Percentiles rank a stretch among this genome's conserved stretches.
phyloP scores from a whole-genome alignment of 1,140 invertebrate genomes.

The Cydia splendana region DNA sequence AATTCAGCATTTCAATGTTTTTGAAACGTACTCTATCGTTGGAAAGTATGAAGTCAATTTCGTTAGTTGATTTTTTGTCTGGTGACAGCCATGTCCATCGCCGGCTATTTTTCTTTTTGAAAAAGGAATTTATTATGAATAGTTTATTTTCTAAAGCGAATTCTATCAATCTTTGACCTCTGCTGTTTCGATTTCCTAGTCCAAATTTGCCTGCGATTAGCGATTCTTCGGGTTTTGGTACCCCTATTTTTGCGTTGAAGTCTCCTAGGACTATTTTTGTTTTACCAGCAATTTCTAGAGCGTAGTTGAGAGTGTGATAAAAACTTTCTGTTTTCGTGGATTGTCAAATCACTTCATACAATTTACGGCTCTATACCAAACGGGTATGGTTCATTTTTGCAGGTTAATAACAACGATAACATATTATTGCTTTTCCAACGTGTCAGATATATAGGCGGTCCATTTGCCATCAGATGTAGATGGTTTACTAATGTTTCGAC shows the following conservation, averaged over 20 bases:
- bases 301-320: background rate
- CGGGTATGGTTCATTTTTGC: no score
- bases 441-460: no score
- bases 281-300: background rate
- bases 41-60: slow-evolving; percentile 12
- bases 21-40: background rate
- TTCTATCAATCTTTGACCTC: slow-evolving; percentile 14
- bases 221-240: slow-evolving; percentile 4
- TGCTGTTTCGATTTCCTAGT: background rate
- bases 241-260: slow-evolving; percentile 18
- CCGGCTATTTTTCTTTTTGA: slow-evolving; percentile 21
- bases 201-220: slow-evolving; percentile 7
- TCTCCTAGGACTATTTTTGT: slow-evolving; percentile 10
- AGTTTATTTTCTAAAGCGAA: slow-evolving; percentile 16
- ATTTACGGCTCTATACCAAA: no score
- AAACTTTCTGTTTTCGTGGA: background rate
- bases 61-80: slow-evolving; percentile 8
- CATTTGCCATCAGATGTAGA: no score
- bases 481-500: no score
- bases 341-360: no score
- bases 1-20: slow-evolving; percentile 14
- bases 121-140: slow-evolving; percentile 4
- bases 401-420: no score
- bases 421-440: no score
- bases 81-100: slow-evolving; percentile 13